These are phyloP conservation scores for Lagria hirta DNA, from an alignment of 2,888 invertebrate species.

Conservation along the genomic window DNA sequence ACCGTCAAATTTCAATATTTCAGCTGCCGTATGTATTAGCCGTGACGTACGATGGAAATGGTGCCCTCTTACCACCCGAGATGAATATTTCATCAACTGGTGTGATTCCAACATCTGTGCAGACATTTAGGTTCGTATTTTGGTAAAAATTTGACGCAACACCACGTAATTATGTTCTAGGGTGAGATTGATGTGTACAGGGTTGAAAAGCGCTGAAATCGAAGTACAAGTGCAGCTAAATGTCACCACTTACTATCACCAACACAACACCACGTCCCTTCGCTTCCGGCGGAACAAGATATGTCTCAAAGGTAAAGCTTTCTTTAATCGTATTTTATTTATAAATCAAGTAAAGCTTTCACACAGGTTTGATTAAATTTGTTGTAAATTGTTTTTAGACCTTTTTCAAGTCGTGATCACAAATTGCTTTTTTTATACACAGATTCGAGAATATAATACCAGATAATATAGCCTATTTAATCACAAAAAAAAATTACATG, in stretches of 20 bases:
- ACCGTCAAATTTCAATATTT: constrained; percentile 36
- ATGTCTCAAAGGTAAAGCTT: constrained; percentile 81
- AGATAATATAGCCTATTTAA: too few species aligned
- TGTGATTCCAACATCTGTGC: constrained; percentile 73
- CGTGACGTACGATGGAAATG: constrained; percentile 70
- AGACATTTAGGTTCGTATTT: constrained; percentile 66
- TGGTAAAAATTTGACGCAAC: constrained; percentile 6
- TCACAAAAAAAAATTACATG: too few species aligned
- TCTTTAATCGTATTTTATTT: neutral
- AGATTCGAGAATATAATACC: too few species aligned
- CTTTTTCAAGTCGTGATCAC: too few species aligned
- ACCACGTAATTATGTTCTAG: constrained; percentile 49
- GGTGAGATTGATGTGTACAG: constrained; percentile 81
- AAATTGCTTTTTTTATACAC: too few species aligned
- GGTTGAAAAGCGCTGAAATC: constrained; percentile 77
- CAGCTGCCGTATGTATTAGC: constrained; percentile 77
- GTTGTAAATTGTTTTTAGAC: too few species aligned
- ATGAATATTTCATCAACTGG: constrained; percentile 83
- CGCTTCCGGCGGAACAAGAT: constrained; percentile 85
- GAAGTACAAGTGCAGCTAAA: constrained; percentile 79
- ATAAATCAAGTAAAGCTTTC: too few species aligned
- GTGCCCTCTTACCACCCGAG: constrained; percentile 76
- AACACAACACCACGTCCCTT: constrained; percentile 70
- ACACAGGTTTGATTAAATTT: too few species aligned
- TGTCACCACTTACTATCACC: constrained; percentile 71